Conservation (phyloP, 2,888 invertebrate genomes). For the Baccha elongata region DNA sequence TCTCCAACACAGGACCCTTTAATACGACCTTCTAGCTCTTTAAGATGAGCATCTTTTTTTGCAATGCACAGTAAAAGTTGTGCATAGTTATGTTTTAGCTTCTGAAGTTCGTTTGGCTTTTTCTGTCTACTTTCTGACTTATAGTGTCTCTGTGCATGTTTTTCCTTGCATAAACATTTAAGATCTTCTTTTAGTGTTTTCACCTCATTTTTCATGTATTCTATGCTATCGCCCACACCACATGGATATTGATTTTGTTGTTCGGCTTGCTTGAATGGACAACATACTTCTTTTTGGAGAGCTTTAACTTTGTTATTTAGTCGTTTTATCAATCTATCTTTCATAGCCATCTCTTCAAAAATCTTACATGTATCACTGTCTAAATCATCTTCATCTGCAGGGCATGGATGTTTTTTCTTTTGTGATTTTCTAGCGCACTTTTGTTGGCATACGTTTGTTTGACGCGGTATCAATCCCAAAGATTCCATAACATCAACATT, state of each 20-base stretch:
- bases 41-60: constrained; percentile 79
- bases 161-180: constrained; percentile 64
- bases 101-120: constrained; percentile 77
- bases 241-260: constrained; percentile 11
- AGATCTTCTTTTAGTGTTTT: constrained; percentile 76
- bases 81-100: constrained; percentile 80
- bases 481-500: constrained; percentile 29
- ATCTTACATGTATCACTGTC: constrained; percentile 21
- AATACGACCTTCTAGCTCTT: constrained; percentile 76
- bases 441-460: too few species aligned
- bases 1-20: constrained; percentile 38
- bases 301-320: constrained; percentile 21
- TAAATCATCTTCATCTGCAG: neutral
- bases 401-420: constrained; percentile 25
- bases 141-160: neutral
- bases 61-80: constrained; percentile 78
- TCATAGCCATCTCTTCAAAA: constrained; percentile 45
- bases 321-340: constrained; percentile 48
- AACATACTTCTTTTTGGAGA: constrained; percentile 12
- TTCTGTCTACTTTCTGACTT: neutral
- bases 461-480: constrained; percentile 25
- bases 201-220: constrained; percentile 77
- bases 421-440: constrained; percentile 14
- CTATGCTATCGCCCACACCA: constrained; percentile 76
- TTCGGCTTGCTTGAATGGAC: neutral